Base-by-base conservation (phyloP, 2,797 vertebrate species). In the Lophius americanus region DNA sequence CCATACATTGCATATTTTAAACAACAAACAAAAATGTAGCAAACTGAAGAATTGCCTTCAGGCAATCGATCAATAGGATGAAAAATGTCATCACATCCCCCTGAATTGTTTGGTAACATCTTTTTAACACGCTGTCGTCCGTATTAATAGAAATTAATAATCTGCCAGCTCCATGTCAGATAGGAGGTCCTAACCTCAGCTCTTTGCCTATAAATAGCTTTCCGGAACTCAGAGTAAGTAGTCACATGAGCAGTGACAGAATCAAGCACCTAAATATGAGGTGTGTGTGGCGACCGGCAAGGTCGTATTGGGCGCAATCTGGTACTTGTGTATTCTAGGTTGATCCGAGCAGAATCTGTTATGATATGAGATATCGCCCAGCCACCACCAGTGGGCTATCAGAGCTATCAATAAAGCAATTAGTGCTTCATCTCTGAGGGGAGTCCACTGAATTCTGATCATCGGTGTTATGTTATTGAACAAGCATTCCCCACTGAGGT, bases 331-430 rank as follows among this genome's bases (percentile, higher is more conserved):
- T 57, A 38, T 68, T 68, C 64, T 39, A 36, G 42, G 52, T 63
- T 59, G 70, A 67, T 65, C 37, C 42, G 4, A 44, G 46, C 48
- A 64, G 53, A 79, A 69, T 69, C 13, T 72, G 48, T 53, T 64
- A 73, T 77, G 53, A 75, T 75, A 71, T 61, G 67, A 53, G 48
- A 73, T 66, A 60, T 83, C 65, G 70, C 64, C 60, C 64, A 51
- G 78, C 63, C 81, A 56, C 53, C 52, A 53, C 66, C 76, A 51
- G 38, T 41, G 55, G 36, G 42, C 60, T 68, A 54, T 85, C 70
- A 66, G 69, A 70, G 62, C 79, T 84, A 83, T 91, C 86, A 83
- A 85, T 91, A 84, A 85, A 81, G 71, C 74, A 82, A 83, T 89
- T 84, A 83, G 73, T 78, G 68, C 75, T 58, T 86, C 51, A 73